These are phyloP conservation scores for Aptenodytes patagonicus DNA, from an alignment of 2,113 vertebrate species.

Conservation along the genomic window DNA sequence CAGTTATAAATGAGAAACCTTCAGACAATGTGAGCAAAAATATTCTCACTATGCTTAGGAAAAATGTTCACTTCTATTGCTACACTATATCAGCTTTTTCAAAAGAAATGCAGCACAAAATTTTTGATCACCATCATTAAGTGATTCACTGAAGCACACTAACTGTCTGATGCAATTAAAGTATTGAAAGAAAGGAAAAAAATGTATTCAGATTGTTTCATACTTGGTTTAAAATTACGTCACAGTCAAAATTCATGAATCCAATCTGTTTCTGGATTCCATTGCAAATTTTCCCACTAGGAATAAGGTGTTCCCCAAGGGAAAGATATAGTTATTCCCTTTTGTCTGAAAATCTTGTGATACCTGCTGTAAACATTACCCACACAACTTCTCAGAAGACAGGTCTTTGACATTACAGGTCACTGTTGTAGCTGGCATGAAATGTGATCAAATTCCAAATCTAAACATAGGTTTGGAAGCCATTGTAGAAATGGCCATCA, in stretches of 20 bases:
- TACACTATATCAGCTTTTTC: background rate
- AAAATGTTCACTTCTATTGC: background rate
- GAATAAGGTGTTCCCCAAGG: background rate
- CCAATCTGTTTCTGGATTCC: background rate
- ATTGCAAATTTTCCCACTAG: background rate
- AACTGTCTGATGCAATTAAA: background rate
- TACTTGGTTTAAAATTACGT: background rate
- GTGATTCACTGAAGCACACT: background rate
- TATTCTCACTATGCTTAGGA: background rate
- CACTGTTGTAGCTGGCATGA: background rate
- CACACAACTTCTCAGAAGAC: background rate
- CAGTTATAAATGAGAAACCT: background rate
- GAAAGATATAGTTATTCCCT: background rate
- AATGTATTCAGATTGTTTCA: background rate
- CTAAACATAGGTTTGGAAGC: background rate
- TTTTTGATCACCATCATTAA: background rate
- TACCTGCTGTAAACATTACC: background rate
- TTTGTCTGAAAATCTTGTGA: background rate
- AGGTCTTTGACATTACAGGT: background rate
- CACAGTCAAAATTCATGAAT: background rate
- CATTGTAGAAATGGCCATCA: background rate
- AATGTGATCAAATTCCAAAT: background rate
- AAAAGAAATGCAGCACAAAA: background rate
- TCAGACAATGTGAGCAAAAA: background rate
- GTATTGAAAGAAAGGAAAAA: background rate